Evolutionary conservation across 2,888 invertebrate species (phyloP).

Genomic region (Watsonalla cultraria): DNA sequence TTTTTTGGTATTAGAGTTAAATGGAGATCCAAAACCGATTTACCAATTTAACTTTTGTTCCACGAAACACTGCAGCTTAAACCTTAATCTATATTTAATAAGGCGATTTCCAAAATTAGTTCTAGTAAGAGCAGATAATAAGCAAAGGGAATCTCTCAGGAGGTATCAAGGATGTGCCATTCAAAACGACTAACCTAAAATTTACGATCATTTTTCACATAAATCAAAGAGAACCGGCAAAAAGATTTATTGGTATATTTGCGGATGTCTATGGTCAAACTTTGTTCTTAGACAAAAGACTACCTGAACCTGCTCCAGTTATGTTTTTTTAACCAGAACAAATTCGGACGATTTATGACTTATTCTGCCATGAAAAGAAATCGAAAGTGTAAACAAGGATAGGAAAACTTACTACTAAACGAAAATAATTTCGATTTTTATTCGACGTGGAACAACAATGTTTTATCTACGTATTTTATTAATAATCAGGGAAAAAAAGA

Average conservation of each 20-base stretch:
- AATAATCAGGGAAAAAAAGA: no score
- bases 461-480: no score
- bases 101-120: constrained; percentile 30
- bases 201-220: constrained; percentile 78
- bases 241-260: constrained; percentile 69
- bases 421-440: no score
- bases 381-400: constrained; percentile 43
- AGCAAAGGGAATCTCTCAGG: constrained; percentile 34
- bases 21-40: no score
- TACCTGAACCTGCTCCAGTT: constrained; percentile 40
- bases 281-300: constrained; percentile 45
- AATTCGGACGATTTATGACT: constrained; percentile 50
- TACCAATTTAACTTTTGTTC: no score
- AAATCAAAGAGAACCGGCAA: constrained; percentile 72
- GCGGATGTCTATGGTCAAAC: constrained; percentile 51
- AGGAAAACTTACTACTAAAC: not conserved
- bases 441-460: no score
- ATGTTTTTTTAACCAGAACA: constrained; percentile 38
- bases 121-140: constrained; percentile 41
- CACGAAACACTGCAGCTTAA: no score
- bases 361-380: constrained; percentile 40
- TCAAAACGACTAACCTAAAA: constrained; percentile 65
- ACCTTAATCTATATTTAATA: not conserved
- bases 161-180: constrained; percentile 42
- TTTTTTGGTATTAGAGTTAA: no score